Evolutionary conservation across 2,888 invertebrate genomes (phyloP), one percentile per base, ranked within the genome.

Genomic region (Rhamnusium bicolor): DNA sequence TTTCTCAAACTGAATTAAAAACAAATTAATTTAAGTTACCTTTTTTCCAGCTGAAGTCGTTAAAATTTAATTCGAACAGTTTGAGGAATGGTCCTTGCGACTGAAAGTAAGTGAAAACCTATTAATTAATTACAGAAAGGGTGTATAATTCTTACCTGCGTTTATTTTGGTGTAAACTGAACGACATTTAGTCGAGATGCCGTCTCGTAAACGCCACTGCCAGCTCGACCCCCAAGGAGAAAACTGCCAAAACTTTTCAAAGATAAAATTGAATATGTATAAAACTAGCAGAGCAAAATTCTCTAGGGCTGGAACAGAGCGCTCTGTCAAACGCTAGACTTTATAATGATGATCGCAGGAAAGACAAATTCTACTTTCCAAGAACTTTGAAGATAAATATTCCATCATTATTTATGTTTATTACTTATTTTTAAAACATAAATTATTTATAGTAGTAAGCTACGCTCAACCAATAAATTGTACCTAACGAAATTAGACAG

Each of bases 211-310:
- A 74, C 78, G 78, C 79, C 77, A 76, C 74, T 74, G 77, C 77
- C 79, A 77, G 63, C 72, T 62, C 76, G 72, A 75, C 79, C 83
- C 83, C 80, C 82, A 74, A 74, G 80, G 83, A 81, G 81, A 79
- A 77, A 79, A 83, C 84, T 84, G 84, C 85, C 84, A 84, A 85
- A 83, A 86, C 85, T 82, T 84, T 85, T 82, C 83, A 79, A 75
- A 80, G 81, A 84, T 85, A 85, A 85, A 86, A 86, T 86, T 87
- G 87, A 86, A 87, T 87, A 87, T 86, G 87, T 85, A 86, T 86
- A 86, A 86, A 86, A 86, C 84, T 85, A 83, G 83, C 82, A 80
- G 80, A 81, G 83, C 73, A 83, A 83, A 82, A 84, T 82, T 78
- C 83, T 83, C 84, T 72, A 68, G 82, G 82, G 84, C 77, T 79